Evolutionary conservation across 2,797 vertebrate genomes (phyloP), one percentile per base, ranked within the genome.

Genomic region (Scyliorhinus canicula): DNA sequence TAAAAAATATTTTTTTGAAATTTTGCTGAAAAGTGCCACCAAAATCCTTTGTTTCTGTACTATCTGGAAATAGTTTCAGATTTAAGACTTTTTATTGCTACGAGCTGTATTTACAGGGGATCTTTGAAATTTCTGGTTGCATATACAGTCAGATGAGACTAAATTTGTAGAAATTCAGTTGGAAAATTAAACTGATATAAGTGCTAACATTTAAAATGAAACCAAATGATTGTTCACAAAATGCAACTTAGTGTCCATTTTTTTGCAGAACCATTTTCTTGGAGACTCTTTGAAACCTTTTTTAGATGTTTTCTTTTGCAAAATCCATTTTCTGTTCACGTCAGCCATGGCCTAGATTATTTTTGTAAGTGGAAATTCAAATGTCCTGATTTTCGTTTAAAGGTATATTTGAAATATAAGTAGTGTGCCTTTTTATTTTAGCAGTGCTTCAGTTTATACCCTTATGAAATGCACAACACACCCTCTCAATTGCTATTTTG

Each of bases 311-410:
- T 74, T 93, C 44, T 93, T 94, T 94, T 94, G 71, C 93, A 94
- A 94, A 94, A 94, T 94, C 93, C 93, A 94, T 94, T 94, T 74
- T 74, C 67, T 71, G 69, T 69, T 94, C 93, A 50, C 40, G 93
- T 93, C 67, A 91, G 16, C 40, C 9, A 91, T 63, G 88, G 31
- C 31, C 28, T 40, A 90, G 31, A 57, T 88, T 57, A 57, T n/a
- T 57, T 88, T 57, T 16, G 5, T 82, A 44, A 82, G 2, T 65
- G 60, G 65, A 91, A 65, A 26, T 16, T 60, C 35, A 86, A 11
- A 88, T 40, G 35, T 63, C 35, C 86, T n/a, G 57, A 63, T 91
- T 63, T 91, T 91, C 86, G 40, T 91, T 63, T 57, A 91, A 44
- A 90, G 16, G 19, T 90, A 6, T 90, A 63, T 16, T 21, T 40